Conservation (phyloP, 2,888 invertebrate genomes). For the Trichogramma evanescens region DNA sequence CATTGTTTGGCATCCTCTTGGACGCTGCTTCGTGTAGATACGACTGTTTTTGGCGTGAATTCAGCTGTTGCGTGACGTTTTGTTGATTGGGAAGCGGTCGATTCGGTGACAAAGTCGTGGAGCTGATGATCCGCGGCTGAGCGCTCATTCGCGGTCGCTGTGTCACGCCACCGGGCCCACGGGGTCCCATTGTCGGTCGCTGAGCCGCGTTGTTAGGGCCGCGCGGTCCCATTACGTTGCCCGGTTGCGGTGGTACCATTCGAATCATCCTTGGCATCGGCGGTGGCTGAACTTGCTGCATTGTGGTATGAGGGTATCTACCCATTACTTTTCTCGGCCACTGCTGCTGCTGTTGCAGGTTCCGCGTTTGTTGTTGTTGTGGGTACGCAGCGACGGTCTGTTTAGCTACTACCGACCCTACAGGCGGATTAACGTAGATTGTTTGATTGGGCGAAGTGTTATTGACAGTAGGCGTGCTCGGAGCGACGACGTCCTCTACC, state of each 20-base stretch:
- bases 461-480: too few relatives aligned
- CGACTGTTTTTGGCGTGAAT: conserved; percentile 13
- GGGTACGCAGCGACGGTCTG: neutral
- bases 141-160: neutral
- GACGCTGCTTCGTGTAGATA: conserved; percentile 30
- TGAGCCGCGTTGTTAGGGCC: neutral
- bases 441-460: neutral
- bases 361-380: neutral
- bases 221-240: conserved; percentile 25
- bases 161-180: too few relatives aligned
- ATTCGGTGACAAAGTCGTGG: conserved; percentile 13
- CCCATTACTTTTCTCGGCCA: neutral
- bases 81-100: conserved; percentile 3
- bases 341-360: conserved; percentile 8
- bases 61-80: neutral
- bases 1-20: conserved; percentile 23
- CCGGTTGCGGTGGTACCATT: conserved; percentile 11
- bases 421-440: neutral
- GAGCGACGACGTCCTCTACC: too few relatives aligned
- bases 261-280: conserved; percentile 13
- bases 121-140: conserved; percentile 13
- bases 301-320: conserved; percentile 1
- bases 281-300: conserved; percentile 11
- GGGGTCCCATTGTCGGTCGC: neutral
- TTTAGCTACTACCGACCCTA: neutral